A percentile compares a stretch with the other conserved stretches of the same genome.
Evolutionary conservation across 2,113 vertebrate species (phyloP).

Genomic region (Dipodomys merriami): DNA sequence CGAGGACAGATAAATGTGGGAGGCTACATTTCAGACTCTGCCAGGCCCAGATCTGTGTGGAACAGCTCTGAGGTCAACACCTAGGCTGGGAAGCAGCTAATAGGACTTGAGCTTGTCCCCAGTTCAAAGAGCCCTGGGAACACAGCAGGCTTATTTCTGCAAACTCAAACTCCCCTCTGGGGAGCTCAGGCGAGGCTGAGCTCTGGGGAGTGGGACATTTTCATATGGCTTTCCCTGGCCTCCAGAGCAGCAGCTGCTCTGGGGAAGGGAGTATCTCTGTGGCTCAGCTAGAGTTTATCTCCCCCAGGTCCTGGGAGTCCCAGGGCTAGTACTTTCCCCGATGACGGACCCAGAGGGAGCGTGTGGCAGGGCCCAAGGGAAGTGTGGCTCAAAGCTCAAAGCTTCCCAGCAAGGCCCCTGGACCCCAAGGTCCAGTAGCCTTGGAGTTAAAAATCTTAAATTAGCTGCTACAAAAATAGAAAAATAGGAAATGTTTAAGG

Average conservation of each 20-base stretch:
- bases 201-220: rapidly evolving
- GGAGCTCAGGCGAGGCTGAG: not conserved
- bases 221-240: not conserved
- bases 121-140: not conserved
- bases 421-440: too few relatives aligned
- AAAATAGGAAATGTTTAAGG: not conserved
- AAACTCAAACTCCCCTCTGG: not conserved
- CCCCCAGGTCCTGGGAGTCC: not conserved
- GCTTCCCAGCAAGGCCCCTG: not conserved
- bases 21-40: not conserved
- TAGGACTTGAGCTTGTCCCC: too few relatives aligned
- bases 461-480: not conserved
- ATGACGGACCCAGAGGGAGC: not conserved
- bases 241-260: not conserved
- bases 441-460: not conserved
- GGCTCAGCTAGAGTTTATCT: not conserved
- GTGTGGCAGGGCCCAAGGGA: rapidly evolving
- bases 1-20: not conserved
- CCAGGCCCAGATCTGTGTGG: not conserved
- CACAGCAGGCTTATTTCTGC: not conserved
- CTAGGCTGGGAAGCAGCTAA: not conserved
- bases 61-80: not conserved
- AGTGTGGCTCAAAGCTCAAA: not conserved
- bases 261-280: not conserved
- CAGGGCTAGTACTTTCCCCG: rapidly evolving